A percentile compares a stretch with the other conserved stretches of the same genome.
Conservation (phyloP, 2,888 invertebrate genomes). For the Erannis defoliaria region DNA sequence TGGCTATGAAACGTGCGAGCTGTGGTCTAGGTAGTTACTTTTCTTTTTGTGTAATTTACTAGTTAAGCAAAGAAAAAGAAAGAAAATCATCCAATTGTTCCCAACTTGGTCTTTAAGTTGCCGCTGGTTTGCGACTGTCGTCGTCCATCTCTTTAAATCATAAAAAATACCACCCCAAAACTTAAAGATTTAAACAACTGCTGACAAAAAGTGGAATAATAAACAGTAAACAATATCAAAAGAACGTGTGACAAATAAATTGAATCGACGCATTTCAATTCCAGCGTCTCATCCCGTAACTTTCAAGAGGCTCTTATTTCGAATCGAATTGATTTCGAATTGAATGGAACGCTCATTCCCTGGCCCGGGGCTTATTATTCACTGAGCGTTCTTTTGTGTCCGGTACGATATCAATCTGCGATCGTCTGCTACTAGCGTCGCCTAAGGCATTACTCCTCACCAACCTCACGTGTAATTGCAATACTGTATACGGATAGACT, state of each 20-base stretch:
- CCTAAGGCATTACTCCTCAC: slow-evolving; percentile 70
- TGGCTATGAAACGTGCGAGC: slow-evolving; percentile 54
- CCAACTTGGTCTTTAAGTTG: background rate
- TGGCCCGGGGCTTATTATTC: slow-evolving; percentile 73
- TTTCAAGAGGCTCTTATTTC: slow-evolving; percentile 39
- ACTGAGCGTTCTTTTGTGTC: slow-evolving; percentile 78
- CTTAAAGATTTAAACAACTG: slow-evolving; percentile 1
- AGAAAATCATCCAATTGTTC: background rate
- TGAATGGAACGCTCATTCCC: slow-evolving; percentile 44
- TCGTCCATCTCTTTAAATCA: background rate
- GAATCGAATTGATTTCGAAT: slow-evolving; percentile 43
- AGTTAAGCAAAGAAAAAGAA: background rate
- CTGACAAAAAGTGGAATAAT: background rate
- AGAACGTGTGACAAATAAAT: slow-evolving; percentile 33
- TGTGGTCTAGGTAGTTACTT: background rate
- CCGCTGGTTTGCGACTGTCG: background rate
- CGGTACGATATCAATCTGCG: slow-evolving; percentile 79
- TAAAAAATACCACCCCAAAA: slow-evolving; percentile 9
- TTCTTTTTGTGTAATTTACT: background rate
- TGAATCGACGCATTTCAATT: slow-evolving; percentile 34
- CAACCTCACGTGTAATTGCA: slow-evolving; percentile 73
- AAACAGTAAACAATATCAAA: slow-evolving; percentile 30
- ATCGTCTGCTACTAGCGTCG: slow-evolving; percentile 68
- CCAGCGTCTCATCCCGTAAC: slow-evolving; percentile 37
- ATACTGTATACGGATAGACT: slow-evolving; percentile 71